Percentiles rank a stretch among this genome's conserved stretches.
These are phyloP conservation scores for Sterrhoptilus dennistouni DNA, from an alignment of 2,113 vertebrate genomes.

Conservation along the genomic window DNA sequence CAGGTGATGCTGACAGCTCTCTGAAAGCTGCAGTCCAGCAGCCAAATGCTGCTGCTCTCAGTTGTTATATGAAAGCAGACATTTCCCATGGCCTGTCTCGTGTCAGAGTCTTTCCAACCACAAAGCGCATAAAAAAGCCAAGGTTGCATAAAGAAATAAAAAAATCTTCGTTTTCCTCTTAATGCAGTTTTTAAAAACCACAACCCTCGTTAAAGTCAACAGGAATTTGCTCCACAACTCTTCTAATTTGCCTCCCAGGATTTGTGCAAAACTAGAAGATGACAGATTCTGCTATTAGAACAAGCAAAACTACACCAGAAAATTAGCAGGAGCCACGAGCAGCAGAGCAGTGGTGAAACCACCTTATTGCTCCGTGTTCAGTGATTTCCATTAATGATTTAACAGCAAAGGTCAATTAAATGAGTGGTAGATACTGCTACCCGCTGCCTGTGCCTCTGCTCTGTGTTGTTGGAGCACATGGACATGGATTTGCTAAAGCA, in stretches of 20 bases:
- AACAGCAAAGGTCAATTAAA: background rate
- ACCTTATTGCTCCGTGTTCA: background rate
- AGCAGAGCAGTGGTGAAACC: background rate
- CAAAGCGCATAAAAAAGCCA: background rate
- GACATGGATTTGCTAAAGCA: background rate
- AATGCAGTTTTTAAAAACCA: background rate
- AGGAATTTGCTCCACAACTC: background rate
- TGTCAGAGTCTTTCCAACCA: background rate
- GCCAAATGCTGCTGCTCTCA: conserved; percentile 3
- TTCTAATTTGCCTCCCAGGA: background rate
- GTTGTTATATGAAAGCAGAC: background rate
- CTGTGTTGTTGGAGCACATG: background rate
- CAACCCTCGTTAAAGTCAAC: background rate
- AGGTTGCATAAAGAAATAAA: background rate
- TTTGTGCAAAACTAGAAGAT: background rate
- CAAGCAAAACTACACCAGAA: background rate
- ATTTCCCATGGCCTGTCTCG: background rate
- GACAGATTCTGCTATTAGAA: background rate
- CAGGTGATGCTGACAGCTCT: conserved; percentile 38
- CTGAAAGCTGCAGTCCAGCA: background rate
- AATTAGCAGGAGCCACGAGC: background rate
- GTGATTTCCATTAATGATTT: background rate
- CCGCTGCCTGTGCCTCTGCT: background rate
- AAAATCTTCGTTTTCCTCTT: background rate
- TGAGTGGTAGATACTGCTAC: background rate